Conservation (phyloP, 2,888 invertebrate genomes). For the Xanthia togata region DNA sequence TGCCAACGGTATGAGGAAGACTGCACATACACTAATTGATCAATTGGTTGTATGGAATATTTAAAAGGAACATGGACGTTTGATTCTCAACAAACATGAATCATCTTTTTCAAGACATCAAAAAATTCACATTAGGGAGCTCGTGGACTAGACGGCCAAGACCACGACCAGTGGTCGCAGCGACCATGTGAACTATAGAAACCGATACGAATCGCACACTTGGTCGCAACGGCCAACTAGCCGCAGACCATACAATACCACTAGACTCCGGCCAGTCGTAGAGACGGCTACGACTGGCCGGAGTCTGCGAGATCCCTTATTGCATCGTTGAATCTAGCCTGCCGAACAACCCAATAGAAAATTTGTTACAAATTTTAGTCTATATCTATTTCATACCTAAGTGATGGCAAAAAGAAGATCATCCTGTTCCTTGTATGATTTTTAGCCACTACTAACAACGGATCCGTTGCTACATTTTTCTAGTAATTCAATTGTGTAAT, state of each 20-base stretch:
- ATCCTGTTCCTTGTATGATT: not conserved
- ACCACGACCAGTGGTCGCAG: too few relatives aligned
- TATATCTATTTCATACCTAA: not conserved
- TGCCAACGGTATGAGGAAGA: slow-evolving; percentile 52
- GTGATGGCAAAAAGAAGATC: not conserved
- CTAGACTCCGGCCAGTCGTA: too few relatives aligned
- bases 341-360: not conserved
- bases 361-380: not conserved
- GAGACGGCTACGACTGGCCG: too few relatives aligned
- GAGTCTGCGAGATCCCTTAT: too few relatives aligned
- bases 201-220: too few relatives aligned
- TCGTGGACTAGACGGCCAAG: too few relatives aligned
- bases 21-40: slow-evolving; percentile 18
- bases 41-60: slow-evolving; percentile 15
- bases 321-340: not conserved
- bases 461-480: not conserved
- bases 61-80: slow-evolving; percentile 5
- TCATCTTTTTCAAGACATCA: not conserved
- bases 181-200: too few relatives aligned
- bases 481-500: not conserved
- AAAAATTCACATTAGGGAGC: not conserved
- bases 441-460: not conserved
- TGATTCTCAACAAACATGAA: slow-evolving; percentile 6
- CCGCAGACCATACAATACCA: too few relatives aligned
- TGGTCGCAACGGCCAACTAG: too few relatives aligned